These are phyloP conservation scores for Pontoporia blainvillei DNA, from an alignment of 2,113 vertebrate species.

Conservation along the genomic window DNA sequence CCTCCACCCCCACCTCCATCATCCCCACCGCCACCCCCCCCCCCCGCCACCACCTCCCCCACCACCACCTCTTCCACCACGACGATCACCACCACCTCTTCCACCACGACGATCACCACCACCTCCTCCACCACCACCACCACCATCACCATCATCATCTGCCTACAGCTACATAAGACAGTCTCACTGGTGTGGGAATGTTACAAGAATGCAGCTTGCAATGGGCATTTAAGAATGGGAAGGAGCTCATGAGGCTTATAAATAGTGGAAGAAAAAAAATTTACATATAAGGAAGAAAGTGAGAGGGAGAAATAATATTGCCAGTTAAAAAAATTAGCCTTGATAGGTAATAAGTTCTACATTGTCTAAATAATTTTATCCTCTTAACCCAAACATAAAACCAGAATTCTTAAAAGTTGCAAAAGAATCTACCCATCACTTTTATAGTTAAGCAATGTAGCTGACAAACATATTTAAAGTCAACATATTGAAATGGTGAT, in stretches of 20 bases:
- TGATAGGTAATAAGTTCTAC: background rate
- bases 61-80: too few species aligned
- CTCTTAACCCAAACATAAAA: background rate
- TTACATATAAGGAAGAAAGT: background rate
- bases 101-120: fast-evolving
- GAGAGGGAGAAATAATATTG: background rate
- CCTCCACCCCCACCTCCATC: too few species aligned
- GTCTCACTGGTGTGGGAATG: background rate
- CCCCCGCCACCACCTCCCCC: too few species aligned
- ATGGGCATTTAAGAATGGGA: background rate
- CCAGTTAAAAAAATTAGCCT: background rate
- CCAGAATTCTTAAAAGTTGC: background rate
- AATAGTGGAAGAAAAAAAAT: background rate
- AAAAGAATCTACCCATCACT: background rate
- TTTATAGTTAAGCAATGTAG: background rate
- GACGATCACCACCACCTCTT: fast-evolving
- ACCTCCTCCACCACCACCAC: background rate
- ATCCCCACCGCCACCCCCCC: too few species aligned
- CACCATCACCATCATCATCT: too few species aligned
- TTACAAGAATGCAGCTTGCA: background rate
- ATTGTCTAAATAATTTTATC: background rate
- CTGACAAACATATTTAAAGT: background rate
- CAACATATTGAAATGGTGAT: background rate
- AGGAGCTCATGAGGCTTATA: background rate
- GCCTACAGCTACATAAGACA: background rate